These are phyloP conservation scores for Cynopterus sphinx DNA, from an alignment of 2,797 vertebrate species.

Conservation along the genomic window DNA sequence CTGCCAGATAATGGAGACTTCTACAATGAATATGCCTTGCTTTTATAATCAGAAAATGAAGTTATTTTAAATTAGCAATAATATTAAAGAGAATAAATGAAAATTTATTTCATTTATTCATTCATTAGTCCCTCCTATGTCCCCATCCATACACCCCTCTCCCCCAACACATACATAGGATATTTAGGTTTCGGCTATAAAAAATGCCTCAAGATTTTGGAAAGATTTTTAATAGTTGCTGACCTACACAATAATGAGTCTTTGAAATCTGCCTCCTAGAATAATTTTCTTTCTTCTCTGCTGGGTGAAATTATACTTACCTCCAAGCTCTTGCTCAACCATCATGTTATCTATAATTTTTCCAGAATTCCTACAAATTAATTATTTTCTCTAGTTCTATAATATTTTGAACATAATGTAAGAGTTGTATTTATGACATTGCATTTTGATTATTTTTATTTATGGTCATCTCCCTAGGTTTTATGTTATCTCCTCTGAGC, in stretches of 20 bases:
- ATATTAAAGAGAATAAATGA: neutral
- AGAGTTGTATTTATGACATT: neutral
- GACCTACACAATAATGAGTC: neutral
- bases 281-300: neutral
- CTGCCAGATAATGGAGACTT: neutral
- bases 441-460: neutral
- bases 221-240: neutral
- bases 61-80: neutral
- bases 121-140: too few species aligned
- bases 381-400: neutral
- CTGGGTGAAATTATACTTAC: neutral
- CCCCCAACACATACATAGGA: accelerated
- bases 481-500: neutral
- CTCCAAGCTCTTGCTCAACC: neutral
- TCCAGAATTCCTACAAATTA: neutral
- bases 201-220: neutral
- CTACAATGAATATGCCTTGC: neutral
- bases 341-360: neutral
- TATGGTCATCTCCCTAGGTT: neutral
- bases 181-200: neutral
- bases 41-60: neutral
- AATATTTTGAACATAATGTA: neutral
- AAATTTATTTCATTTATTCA: neutral
- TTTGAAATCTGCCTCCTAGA: neutral
- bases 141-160: too few species aligned